Base-by-base conservation (phyloP, 2,888 invertebrate species). In the Petrophora chlorosata region DNA sequence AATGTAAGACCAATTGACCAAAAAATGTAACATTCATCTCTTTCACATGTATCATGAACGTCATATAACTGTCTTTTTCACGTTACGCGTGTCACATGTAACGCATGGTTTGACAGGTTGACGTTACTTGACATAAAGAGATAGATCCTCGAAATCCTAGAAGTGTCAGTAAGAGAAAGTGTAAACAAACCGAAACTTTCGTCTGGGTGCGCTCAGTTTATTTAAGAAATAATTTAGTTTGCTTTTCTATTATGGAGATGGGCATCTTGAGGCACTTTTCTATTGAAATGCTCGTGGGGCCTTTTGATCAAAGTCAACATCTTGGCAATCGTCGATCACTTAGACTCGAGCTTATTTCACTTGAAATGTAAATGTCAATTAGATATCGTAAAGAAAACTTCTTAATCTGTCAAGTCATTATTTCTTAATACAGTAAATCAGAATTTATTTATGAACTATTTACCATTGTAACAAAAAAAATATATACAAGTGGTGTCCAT, bases 151-250 rank as follows among this genome's bases (percentile, higher is more conserved):
- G 53, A 67, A 66, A 70, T 76, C 73, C 73, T 79, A 70, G 63
- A 70, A 69, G 58, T 68, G 65, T 61, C 66, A 61, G 58, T 48
- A 26, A 55, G 86, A 66, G 87, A 87, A 87, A 88, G 87, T 85
- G 81, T 81, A 82, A 85, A 85, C 76, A 83, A 85, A 84, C 73
- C 77, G 63, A 70, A 56, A 68, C 65, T 63, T 65, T 65, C 56
- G 54, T 59, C 42, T 49, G 61, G 61, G 61, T 57, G 61, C 53
- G 61, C 66, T 67, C 56, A 70, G 68, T 77, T 70, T 73, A 62
- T 62, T 63, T 67, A 64, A 70, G 55, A 59, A 63, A 61, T 62
- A 60, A 49, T 57, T 65, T 40, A 50, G 58, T 63, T 65, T 64
- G 42, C 55, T 61, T 63, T 59, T 33, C 45, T 55, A 39, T 33